Percentiles rank a stretch among this genome's conserved stretches.
These are phyloP conservation scores for Hippocampus barbouri DNA, from an alignment of 2,113 vertebrate genomes.

Conservation along the genomic window DNA sequence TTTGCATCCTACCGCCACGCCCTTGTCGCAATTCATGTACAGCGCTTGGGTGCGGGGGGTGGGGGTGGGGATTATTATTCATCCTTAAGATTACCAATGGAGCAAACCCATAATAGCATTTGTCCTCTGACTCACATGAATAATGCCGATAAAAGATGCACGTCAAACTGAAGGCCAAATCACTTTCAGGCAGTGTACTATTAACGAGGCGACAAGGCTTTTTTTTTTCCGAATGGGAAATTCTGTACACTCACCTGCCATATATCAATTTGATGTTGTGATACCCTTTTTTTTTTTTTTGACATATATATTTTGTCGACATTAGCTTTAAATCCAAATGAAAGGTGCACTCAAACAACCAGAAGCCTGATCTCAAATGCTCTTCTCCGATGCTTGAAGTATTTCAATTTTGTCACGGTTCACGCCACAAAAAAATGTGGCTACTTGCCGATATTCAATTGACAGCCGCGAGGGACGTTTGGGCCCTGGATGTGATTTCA, in stretches of 20 bases:
- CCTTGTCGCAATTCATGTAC: slow-evolving; percentile 72
- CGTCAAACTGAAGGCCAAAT: slow-evolving; percentile 59
- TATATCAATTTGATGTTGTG: not conserved
- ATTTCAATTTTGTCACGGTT: not conserved
- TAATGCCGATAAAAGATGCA: slow-evolving; percentile 64
- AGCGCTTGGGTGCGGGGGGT: slow-evolving; percentile 56
- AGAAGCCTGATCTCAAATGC: not conserved
- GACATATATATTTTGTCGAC: no score
- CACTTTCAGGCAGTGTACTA: slow-evolving; percentile 49
- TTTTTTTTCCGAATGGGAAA: slow-evolving; percentile 32
- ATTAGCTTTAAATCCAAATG: not conserved
- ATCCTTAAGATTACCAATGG: slow-evolving; percentile 42
- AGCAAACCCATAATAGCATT: slow-evolving; percentile 40
- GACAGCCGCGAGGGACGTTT: slow-evolving; percentile 50
- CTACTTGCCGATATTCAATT: slow-evolving; percentile 37
- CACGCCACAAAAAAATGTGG: not conserved
- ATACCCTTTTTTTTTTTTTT: no score
- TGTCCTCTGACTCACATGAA: slow-evolving; percentile 27
- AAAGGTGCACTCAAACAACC: not conserved
- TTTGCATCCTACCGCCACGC: slow-evolving; percentile 69
- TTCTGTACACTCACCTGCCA: not conserved
- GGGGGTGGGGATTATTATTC: slow-evolving; percentile 47
- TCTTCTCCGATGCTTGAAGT: not conserved
- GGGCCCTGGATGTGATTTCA: slow-evolving; percentile 63
- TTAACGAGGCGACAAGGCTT: slow-evolving; percentile 53